These are phyloP conservation scores for Notospermus geniculatus DNA, from an alignment of 1,140 invertebrate species.

Conservation along the genomic window DNA sequence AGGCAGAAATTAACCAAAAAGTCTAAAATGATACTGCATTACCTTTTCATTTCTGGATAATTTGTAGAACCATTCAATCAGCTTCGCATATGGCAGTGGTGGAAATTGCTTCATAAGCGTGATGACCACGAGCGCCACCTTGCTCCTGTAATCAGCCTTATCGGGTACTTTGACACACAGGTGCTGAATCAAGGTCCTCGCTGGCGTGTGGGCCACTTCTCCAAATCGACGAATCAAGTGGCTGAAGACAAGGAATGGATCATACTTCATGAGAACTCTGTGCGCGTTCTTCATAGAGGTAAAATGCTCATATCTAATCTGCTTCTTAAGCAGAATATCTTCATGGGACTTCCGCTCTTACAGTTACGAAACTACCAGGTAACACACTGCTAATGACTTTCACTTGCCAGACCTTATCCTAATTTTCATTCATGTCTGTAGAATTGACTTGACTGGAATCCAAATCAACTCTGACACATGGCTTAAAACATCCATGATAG, in stretches of 20 bases:
- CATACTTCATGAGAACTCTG: too few relatives aligned
- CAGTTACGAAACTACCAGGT: not conserved
- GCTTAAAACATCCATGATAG: not conserved
- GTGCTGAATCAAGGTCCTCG: constrained; percentile 61
- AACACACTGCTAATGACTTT: not conserved
- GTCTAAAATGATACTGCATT: too few relatives aligned
- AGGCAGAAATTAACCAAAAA: too few relatives aligned
- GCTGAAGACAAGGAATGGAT: constrained; percentile 22
- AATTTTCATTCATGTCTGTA: not conserved
- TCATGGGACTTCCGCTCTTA: too few relatives aligned
- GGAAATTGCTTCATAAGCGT: constrained; percentile 57
- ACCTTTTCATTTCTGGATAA: constrained; percentile 59
- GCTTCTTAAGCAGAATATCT: too few relatives aligned
- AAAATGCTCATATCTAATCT: too few relatives aligned
- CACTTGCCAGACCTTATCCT: not conserved
- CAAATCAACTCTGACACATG: not conserved
- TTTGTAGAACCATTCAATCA: constrained; percentile 59
- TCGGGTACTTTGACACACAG: constrained; percentile 63
- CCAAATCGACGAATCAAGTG: constrained; percentile 53
- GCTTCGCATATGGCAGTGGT: constrained; percentile 43
- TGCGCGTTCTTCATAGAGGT: too few relatives aligned
- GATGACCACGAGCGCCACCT: constrained; percentile 58
- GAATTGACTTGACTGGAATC: not conserved
- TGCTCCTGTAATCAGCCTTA: constrained; percentile 60
- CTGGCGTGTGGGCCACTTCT: constrained; percentile 47